Conservation (phyloP, 2,113 vertebrate genomes). For the Hyperopisus bebe region DNA sequence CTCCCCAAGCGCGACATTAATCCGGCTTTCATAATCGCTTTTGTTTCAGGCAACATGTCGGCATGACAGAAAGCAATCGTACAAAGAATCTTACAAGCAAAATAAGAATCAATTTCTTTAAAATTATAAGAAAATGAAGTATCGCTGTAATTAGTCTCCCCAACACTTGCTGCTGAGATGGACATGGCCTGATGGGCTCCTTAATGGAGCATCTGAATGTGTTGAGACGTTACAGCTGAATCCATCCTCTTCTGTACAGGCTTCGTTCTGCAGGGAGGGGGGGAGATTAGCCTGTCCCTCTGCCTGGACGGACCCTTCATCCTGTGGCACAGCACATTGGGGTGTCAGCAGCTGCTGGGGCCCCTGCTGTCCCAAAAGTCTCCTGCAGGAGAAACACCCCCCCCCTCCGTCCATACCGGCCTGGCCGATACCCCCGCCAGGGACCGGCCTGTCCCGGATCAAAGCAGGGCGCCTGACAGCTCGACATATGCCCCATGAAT, state of each 20-base stretch:
- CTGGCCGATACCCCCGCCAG: conserved; percentile 38
- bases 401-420: conserved; percentile 29
- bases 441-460: conserved; percentile 56
- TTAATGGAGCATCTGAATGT: neutral
- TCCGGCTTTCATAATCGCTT: neutral
- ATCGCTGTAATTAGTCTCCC: neutral
- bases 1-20: neutral
- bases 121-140: neutral
- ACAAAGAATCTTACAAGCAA: neutral
- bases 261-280: neutral
- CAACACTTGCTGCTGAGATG: neutral
- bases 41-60: neutral
- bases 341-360: neutral
- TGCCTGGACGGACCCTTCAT: neutral
- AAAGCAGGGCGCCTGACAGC: conserved; percentile 57
- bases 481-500: conserved; percentile 66
- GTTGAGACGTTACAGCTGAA: neutral
- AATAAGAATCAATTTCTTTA: neutral
- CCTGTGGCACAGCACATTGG: neutral
- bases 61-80: neutral
- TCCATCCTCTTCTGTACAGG: neutral
- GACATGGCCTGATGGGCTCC: neutral
- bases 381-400: conserved; percentile 35
- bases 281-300: neutral
- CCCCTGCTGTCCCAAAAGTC: conserved; percentile 34